A percentile compares a stretch with the other conserved stretches of the same genome.
Conservation (phyloP, 2,113 vertebrate species). For the Erpornis zantholeuca region DNA sequence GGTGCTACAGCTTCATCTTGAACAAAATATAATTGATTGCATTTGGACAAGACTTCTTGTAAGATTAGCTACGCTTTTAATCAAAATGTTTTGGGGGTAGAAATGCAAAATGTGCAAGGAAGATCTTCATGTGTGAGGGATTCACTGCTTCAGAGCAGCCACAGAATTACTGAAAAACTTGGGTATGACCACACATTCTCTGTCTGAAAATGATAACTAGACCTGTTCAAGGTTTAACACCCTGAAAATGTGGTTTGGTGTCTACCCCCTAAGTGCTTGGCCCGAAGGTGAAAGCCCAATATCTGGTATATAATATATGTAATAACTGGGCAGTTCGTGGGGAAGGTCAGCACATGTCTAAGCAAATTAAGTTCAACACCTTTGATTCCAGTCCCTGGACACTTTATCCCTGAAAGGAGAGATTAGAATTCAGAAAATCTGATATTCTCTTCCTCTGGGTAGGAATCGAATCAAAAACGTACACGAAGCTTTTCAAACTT, state of each 20-base stretch:
- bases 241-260: not conserved
- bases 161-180: not conserved
- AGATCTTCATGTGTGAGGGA: not conserved
- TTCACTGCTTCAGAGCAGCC: not conserved
- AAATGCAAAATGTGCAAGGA: not conserved
- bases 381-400: not conserved
- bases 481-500: not conserved
- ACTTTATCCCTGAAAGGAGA: not conserved
- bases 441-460: not conserved
- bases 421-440: not conserved
- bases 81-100: not conserved
- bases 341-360: not conserved
- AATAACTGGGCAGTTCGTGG: not conserved
- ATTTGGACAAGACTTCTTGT: not conserved
- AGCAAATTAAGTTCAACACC: not conserved
- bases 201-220: not conserved
- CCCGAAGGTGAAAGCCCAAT: not conserved
- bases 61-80: conserved; percentile 2
- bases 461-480: not conserved
- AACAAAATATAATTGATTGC: conserved; percentile 1
- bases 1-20: not conserved
- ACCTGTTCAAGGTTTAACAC: not conserved
- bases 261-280: not conserved
- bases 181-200: fast-evolving
- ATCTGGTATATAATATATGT: not conserved